Base-by-base conservation (phyloP, 1,140 invertebrate species). In the Grapholita molesta region DNA sequence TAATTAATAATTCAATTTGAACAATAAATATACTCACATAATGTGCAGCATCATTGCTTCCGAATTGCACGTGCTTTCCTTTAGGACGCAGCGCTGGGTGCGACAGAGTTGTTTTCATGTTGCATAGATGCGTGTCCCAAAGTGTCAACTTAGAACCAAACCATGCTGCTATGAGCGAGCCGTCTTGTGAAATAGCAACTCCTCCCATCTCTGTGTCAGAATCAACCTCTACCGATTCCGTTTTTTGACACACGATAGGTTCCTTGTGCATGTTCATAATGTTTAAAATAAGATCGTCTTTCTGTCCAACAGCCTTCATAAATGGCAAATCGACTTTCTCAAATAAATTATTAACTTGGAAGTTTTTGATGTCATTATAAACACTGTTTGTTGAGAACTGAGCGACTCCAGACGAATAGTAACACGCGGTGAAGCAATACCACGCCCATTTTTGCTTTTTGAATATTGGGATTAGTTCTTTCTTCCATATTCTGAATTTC, bases 111-210 rank as follows among this genome's bases (percentile, higher is more conserved):
- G 89, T 88, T 21, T 85, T 70, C 38, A 92, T 74, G 18, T 76
- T 88, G 64, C 90, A 92, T 35, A 85, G 53, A 48, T 88, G 79
- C 0, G 86, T 82, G 65, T 92, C 91, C 91, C 91, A 92, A 15
- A 92, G 69, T 0, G 89, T 90, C 28, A 92, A 68, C 55, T 92
- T 90, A 18, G 78, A 78, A 9, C 90, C 92, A 61, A 90, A 91
- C 92, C 92, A 92, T n/a, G 88, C 89, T 0, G 92, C 92, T 21
- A 91, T 90, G 23, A 92, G 74, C 0, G 92, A 92, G 0, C 91
- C 92, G 53, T 92, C 92, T 30, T 85, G 83, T 0, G 89, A 92
- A 72, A 92, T 86, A 0, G 89, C 90, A 2, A 88, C 88, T 11
- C 86, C 86, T 3, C 89, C 88, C 80, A 90, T 87, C 33, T 79